These are phyloP conservation scores for Laothoe populi DNA, from an alignment of 2,888 invertebrate species.

Conservation along the genomic window DNA sequence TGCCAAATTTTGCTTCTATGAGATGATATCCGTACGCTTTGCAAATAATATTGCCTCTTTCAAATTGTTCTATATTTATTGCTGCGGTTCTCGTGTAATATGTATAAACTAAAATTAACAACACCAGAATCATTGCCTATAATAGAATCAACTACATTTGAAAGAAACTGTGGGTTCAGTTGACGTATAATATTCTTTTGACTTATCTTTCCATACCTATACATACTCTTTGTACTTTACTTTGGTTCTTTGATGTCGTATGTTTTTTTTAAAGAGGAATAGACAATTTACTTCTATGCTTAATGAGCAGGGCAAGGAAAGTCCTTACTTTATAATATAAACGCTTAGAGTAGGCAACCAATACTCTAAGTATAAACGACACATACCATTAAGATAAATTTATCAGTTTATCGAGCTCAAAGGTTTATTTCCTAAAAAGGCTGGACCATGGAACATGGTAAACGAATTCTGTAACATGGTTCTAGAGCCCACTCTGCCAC, in stretches of 20 bases:
- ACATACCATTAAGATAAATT: too few species aligned
- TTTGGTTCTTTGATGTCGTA: too few species aligned
- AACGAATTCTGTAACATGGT: not conserved
- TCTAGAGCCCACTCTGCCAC: not conserved
- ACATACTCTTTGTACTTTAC: too few species aligned
- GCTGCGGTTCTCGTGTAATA: not conserved
- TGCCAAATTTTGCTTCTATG: conserved; percentile 62
- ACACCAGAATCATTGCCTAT: conserved; percentile 3
- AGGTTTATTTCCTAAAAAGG: too few species aligned
- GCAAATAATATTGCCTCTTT: conserved; percentile 41
- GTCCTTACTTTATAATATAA: too few species aligned
- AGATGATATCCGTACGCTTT: conserved; percentile 55
- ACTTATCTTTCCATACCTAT: not conserved
- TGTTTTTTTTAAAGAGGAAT: too few species aligned
- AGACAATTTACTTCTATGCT: too few species aligned
- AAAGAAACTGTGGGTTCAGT: not conserved
- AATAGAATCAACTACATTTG: not conserved
- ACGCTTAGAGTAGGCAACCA: too few species aligned
- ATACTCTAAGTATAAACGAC: too few species aligned
- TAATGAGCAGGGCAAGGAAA: too few species aligned
- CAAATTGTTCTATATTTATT: not conserved
- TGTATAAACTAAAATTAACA: not conserved
- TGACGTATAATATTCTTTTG: too few species aligned
- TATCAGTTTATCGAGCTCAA: not conserved
- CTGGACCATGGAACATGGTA: not conserved